Conservation (phyloP, 2,888 invertebrate species). For the Trichogramma evanescens region DNA sequence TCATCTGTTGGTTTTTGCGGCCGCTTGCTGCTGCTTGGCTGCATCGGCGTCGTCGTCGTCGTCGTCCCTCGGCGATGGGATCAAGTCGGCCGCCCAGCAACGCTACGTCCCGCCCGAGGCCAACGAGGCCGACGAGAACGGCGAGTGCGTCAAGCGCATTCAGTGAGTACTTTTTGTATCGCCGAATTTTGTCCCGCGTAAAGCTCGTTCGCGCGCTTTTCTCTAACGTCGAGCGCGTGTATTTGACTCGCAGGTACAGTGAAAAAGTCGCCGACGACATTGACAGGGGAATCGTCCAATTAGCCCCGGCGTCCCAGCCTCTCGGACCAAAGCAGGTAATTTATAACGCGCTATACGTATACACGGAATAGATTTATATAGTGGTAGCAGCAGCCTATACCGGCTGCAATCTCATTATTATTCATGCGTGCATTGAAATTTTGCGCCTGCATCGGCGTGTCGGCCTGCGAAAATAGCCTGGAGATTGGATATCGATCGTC, state of each 20-base stretch:
- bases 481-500: slow-evolving; percentile 36
- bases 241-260: slow-evolving; percentile 25
- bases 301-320: slow-evolving; percentile 20
- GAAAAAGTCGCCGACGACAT: slow-evolving; percentile 26
- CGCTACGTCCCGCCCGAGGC: too few relatives aligned
- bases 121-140: slow-evolving; percentile 36
- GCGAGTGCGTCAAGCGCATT: slow-evolving; percentile 59
- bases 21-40: too few relatives aligned
- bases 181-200: not conserved
- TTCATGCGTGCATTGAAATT: not conserved
- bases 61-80: not conserved
- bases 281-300: slow-evolving; percentile 24
- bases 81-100: slow-evolving; percentile 21
- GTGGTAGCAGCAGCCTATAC: not conserved
- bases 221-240: not conserved
- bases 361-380: too few relatives aligned
- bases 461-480: not conserved
- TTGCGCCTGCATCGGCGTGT: not conserved
- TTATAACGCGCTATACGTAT: not conserved
- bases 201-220: not conserved
- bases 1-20: too few relatives aligned
- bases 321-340: slow-evolving; percentile 26
- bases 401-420: too few relatives aligned
- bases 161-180: slow-evolving; percentile 51
- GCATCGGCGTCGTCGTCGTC: too few relatives aligned